These are phyloP conservation scores for Tetraneura akinire DNA, from an alignment of 1,140 invertebrate species.

Conservation along the genomic window DNA sequence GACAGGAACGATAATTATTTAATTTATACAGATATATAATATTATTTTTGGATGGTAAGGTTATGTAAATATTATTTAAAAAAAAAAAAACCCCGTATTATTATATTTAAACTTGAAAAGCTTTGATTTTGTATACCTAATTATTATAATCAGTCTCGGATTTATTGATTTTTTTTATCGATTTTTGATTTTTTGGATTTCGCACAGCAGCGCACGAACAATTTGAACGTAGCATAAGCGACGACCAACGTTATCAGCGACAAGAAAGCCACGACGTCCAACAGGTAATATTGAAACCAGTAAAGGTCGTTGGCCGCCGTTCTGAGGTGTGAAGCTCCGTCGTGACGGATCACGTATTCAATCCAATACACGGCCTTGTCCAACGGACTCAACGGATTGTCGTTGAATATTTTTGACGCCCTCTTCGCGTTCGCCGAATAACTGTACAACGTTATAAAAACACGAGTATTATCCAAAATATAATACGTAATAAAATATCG, in stretches of 20 bases:
- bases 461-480: neutral
- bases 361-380: neutral
- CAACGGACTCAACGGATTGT: neutral
- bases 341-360: neutral
- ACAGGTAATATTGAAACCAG: neutral
- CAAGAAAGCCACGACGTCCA: neutral
- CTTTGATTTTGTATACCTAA: too few species aligned
- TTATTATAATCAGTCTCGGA: too few species aligned
- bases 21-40: too few species aligned
- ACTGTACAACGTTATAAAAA: neutral
- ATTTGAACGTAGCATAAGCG: neutral
- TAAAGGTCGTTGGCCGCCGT: neutral
- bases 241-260: neutral
- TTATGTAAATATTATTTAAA: too few species aligned
- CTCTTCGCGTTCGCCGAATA: neutral
- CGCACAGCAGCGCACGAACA: neutral
- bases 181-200: neutral
- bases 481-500: neutral
- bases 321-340: neutral
- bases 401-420: conserved; percentile 21
- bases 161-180: neutral
- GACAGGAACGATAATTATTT: too few species aligned
- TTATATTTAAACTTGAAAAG: too few species aligned
- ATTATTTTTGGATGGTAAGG: too few species aligned
- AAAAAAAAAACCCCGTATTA: too few species aligned